Evolutionary conservation across 2,113 vertebrate species (phyloP).

Genomic region (Sigmodon hispidus): DNA sequence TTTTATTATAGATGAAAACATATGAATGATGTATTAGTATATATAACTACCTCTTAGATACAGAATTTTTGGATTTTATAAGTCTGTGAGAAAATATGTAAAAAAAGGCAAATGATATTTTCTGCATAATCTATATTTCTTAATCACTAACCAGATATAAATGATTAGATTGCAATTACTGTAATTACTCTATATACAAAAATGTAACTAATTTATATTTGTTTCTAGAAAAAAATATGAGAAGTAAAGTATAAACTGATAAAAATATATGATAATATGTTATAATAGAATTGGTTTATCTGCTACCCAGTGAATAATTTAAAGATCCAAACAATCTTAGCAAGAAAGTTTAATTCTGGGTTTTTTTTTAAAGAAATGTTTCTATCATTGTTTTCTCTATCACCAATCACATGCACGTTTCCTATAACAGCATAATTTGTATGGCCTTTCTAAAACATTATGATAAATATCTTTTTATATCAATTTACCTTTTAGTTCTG

Average conservation of each 20-base stretch:
- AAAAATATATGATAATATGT: background rate
- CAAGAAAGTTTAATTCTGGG: background rate
- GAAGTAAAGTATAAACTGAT: background rate
- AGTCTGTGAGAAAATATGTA: background rate
- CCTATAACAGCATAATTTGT: background rate
- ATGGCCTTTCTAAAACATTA: rapidly evolving
- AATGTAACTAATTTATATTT: background rate
- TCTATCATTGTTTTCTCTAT: background rate
- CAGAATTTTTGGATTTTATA: background rate
- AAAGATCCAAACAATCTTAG: background rate
- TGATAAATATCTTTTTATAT: background rate
- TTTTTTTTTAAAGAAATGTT: background rate
- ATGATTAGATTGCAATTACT: background rate
- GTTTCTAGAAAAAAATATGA: background rate
- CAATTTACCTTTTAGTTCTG: background rate
- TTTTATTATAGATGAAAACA: background rate
- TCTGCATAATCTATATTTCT: background rate
- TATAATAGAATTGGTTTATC: background rate
- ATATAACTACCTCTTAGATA: background rate
- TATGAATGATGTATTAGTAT: background rate
- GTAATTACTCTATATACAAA: background rate
- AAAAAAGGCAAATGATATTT: background rate
- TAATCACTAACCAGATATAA: background rate
- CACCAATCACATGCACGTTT: rapidly evolving
- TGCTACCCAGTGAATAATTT: background rate